Percentiles rank a stretch among this genome's conserved stretches.
Evolutionary conservation across 1,140 invertebrate genomes (phyloP).

Genomic region (Drosophila asahinai): DNA sequence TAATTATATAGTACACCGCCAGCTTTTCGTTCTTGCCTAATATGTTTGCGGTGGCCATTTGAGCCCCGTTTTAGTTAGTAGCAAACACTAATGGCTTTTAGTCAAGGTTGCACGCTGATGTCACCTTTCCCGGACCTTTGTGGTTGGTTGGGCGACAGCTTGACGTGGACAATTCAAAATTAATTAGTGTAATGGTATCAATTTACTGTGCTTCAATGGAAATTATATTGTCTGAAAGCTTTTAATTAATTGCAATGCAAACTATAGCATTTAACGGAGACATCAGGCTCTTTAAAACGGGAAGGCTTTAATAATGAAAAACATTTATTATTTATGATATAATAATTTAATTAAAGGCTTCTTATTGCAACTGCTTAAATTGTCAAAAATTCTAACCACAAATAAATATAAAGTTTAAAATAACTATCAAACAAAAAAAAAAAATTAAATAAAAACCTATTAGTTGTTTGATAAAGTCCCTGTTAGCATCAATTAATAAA

Average conservation of each 20-base stretch:
- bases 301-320: no score
- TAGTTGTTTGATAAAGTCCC: neutral
- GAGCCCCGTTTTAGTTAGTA: slow-evolving; percentile 28
- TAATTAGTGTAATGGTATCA: slow-evolving; percentile 30
- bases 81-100: slow-evolving; percentile 13
- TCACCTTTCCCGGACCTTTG: slow-evolving; percentile 46
- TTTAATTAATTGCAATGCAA: neutral
- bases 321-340: no score
- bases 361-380: no score
- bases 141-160: slow-evolving; percentile 10
- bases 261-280: neutral
- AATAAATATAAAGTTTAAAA: no score
- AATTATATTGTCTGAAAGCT: neutral
- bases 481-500: slow-evolving; percentile 13
- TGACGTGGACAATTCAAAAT: neutral
- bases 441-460: neutral
- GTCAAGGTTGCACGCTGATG: slow-evolving; percentile 68
- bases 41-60: slow-evolving; percentile 26
- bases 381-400: neutral
- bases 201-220: neutral
- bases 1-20: neutral
- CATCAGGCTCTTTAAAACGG: neutral
- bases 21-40: neutral
- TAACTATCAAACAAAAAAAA: neutral
- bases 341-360: no score